These are phyloP conservation scores for Macroglossus sobrinus DNA, from an alignment of 2,113 vertebrate species.

Conservation along the genomic window DNA sequence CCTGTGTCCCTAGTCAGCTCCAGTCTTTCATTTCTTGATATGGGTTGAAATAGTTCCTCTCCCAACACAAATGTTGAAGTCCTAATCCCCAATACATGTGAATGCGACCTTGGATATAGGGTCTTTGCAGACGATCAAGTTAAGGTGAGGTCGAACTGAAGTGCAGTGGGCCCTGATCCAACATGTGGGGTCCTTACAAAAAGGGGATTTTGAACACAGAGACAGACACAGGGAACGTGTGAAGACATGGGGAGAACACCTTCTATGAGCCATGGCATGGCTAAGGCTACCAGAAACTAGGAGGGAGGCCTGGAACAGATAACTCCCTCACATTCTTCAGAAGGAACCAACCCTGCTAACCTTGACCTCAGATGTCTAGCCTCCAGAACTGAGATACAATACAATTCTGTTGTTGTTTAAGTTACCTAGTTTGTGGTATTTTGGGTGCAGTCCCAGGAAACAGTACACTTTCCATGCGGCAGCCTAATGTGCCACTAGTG, in stretches of 20 bases:
- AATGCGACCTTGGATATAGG: background rate
- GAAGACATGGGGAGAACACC: background rate
- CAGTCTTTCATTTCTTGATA: background rate
- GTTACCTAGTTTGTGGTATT: background rate
- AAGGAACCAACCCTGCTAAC: background rate
- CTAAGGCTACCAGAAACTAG: background rate
- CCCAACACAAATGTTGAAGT: background rate
- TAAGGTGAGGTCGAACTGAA: background rate
- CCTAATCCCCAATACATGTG: background rate
- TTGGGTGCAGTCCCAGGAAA: background rate
- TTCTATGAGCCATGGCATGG: background rate
- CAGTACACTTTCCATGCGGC: background rate
- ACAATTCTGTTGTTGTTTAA: background rate
- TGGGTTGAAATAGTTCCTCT: background rate
- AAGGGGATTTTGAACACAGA: too few relatives aligned
- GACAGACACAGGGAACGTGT: background rate
- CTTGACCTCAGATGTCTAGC: background rate
- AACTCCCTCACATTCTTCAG: background rate
- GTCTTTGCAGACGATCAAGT: background rate
- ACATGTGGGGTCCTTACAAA: background rate
- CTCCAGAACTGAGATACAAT: background rate
- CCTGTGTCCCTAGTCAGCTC: background rate
- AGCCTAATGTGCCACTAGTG: accelerated
- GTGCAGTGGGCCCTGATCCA: background rate
- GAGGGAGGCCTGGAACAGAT: background rate